These are phyloP conservation scores for Cordilura impudica DNA, from an alignment of 2,888 invertebrate species.

Conservation along the genomic window DNA sequence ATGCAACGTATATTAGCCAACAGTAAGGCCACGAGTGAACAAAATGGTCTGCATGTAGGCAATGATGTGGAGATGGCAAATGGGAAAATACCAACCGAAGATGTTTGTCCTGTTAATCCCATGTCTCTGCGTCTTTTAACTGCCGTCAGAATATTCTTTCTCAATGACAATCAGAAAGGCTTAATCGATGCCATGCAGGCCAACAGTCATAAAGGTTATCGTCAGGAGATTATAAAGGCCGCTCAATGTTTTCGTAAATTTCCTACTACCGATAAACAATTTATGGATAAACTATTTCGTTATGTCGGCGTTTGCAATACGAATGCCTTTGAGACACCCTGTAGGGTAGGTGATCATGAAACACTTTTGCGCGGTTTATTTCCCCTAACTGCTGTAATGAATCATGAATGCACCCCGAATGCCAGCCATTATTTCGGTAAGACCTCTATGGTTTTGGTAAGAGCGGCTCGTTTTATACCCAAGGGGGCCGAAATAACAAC, in stretches of 20 bases:
- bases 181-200: slow-evolving; percentile 76
- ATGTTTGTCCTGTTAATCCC: slow-evolving; percentile 70
- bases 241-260: slow-evolving; percentile 76
- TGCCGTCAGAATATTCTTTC: slow-evolving; percentile 73
- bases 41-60: background rate
- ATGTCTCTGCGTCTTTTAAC: slow-evolving; percentile 74
- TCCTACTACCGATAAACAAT: slow-evolving; percentile 73
- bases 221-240: slow-evolving; percentile 74
- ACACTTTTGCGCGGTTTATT: slow-evolving; percentile 82
- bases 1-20: slow-evolving; percentile 52
- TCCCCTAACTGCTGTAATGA: slow-evolving; percentile 84
- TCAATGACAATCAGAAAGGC: slow-evolving; percentile 72
- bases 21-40: slow-evolving; percentile 19
- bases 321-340: slow-evolving; percentile 77
- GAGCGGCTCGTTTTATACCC: slow-evolving; percentile 81
- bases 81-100: background rate
- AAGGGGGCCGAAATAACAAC: slow-evolving; percentile 85
- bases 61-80: background rate
- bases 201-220: slow-evolving; percentile 74
- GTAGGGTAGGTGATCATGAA: slow-evolving; percentile 71
- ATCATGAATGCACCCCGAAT: slow-evolving; percentile 86
- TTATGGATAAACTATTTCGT: slow-evolving; percentile 73
- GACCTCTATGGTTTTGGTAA: slow-evolving; percentile 81
- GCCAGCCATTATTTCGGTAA: slow-evolving; percentile 84
- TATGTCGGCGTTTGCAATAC: slow-evolving; percentile 77